Percentiles rank a stretch among this genome's conserved stretches.
Conservation (phyloP, 2,113 vertebrate species). For the Orthonyx spaldingii region DNA sequence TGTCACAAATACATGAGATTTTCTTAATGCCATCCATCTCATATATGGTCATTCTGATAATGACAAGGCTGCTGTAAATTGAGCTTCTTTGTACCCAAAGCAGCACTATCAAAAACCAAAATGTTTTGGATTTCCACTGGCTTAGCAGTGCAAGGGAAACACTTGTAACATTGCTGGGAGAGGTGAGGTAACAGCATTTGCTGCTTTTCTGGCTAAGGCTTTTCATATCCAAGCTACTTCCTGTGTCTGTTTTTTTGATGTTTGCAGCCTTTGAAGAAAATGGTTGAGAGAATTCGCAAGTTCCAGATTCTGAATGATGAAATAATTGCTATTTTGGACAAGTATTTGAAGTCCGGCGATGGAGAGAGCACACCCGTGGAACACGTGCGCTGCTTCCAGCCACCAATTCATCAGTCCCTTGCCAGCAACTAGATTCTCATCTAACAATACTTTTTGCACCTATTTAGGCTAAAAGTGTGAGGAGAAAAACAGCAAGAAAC, state of each 20-base stretch:
- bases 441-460: neutral
- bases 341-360: constrained; percentile 93
- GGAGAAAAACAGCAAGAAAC: neutral
- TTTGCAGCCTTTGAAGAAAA: constrained; percentile 92
- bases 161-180: neutral
- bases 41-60: neutral
- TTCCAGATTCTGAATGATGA: constrained; percentile 96
- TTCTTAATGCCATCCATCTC: neutral
- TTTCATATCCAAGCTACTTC: neutral
- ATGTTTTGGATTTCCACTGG: neutral
- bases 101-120: neutral
- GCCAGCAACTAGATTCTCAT: constrained; percentile 82
- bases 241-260: neutral
- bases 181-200: neutral
- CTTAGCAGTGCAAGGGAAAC: neutral
- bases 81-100: neutral
- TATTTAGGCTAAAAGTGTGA: neutral
- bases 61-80: neutral
- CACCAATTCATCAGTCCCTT: constrained; percentile 95
- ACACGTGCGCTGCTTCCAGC: constrained; percentile 97
- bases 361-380: constrained; percentile 94
- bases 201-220: neutral
- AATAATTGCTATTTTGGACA: constrained; percentile 91
- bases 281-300: constrained; percentile 97
- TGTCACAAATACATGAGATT: neutral